A percentile compares a stretch with the other conserved stretches of the same genome.
These are phyloP conservation scores for Pammene fasciana DNA, from an alignment of 2,888 invertebrate genomes.

Conservation along the genomic window DNA sequence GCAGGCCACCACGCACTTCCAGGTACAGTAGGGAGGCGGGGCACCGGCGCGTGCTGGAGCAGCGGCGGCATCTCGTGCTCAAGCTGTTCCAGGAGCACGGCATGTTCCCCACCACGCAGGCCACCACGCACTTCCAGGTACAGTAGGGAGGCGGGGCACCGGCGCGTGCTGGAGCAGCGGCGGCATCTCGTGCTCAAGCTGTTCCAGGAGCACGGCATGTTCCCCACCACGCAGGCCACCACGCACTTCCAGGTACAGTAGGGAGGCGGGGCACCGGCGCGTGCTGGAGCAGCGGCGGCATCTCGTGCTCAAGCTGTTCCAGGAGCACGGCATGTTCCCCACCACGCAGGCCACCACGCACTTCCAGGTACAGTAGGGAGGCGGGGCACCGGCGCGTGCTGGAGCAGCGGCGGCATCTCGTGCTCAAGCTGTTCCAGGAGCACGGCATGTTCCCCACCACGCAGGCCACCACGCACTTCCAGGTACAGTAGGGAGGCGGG, in stretches of 20 bases:
- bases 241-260: slow-evolving; percentile 88
- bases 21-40: slow-evolving; percentile 71
- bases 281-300: slow-evolving; percentile 96
- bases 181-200: slow-evolving; percentile 96
- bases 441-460: slow-evolving; percentile 95
- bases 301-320: slow-evolving; percentile 96
- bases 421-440: slow-evolving; percentile 96
- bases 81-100: slow-evolving; percentile 95
- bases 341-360: slow-evolving; percentile 93
- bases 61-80: slow-evolving; percentile 95
- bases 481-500: slow-evolving; percentile 85
- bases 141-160: slow-evolving; percentile 89
- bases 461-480: slow-evolving; percentile 93
- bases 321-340: slow-evolving; percentile 95
- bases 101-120: slow-evolving; percentile 95
- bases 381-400: slow-evolving; percentile 92
- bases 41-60: slow-evolving; percentile 87
- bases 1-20: slow-evolving; percentile 93
- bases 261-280: slow-evolving; percentile 89
- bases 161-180: slow-evolving; percentile 95
- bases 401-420: slow-evolving; percentile 95
- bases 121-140: slow-evolving; percentile 89
- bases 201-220: slow-evolving; percentile 94
- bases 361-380: slow-evolving; percentile 86
- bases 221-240: slow-evolving; percentile 95